phyloP scores from a whole-genome alignment of 1,140 invertebrate genomes.

The Lysiphlebus fabarum region DNA sequence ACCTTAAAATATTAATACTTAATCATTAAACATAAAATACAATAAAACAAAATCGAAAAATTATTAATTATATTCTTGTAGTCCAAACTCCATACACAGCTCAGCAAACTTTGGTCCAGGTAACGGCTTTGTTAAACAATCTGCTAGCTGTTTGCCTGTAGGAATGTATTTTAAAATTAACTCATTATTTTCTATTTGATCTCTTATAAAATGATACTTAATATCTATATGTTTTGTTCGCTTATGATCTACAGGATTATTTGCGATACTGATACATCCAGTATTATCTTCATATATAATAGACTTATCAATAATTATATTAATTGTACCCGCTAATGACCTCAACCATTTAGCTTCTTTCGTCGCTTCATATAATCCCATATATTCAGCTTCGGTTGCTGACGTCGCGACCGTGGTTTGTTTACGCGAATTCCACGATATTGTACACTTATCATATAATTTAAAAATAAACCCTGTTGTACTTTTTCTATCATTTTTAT shows the following conservation, averaged over 20 bases:
- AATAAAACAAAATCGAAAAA: too few species aligned
- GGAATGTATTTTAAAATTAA: constrained; percentile 46
- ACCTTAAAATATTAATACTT: too few species aligned
- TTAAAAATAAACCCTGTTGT: constrained; percentile 6
- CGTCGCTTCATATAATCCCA: constrained; percentile 1
- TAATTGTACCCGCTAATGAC: constrained; percentile 7
- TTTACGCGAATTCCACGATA: constrained; percentile 1
- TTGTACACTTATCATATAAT: constrained; percentile 4
- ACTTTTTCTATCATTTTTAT: constrained; percentile 2
- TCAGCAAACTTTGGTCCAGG: constrained; percentile 27
- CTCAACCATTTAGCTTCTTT: constrained; percentile 1
- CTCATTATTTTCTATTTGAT: constrained; percentile 1
- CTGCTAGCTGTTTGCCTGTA: constrained; percentile 48
- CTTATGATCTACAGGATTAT: constrained; percentile 13
- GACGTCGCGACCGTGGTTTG: background rate
- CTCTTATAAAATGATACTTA: constrained; percentile 4
- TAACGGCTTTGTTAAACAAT: constrained; percentile 30
- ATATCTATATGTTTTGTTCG: constrained; percentile 7
- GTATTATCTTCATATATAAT: constrained; percentile 17
- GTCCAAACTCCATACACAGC: background rate
- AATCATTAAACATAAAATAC: background rate
- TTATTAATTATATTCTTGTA: background rate
- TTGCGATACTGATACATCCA: constrained; percentile 18
- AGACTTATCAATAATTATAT: background rate
- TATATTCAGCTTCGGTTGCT: background rate